Base-by-base conservation (phyloP, 2,113 vertebrate species). In the Daubentonia madagascariensis region DNA sequence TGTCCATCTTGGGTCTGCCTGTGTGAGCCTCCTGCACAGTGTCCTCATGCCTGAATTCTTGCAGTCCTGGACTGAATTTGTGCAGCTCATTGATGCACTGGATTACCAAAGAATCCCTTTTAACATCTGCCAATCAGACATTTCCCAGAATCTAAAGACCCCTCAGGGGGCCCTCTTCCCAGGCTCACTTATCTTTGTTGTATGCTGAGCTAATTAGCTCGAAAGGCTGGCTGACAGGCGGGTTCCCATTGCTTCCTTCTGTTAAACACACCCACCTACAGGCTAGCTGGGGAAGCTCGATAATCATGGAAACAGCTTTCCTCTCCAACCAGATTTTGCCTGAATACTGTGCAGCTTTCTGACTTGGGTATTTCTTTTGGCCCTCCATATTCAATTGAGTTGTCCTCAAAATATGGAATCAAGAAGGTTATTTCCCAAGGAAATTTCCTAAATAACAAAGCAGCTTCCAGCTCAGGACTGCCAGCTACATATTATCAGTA, bases 161-260 rank as follows among this genome's bases (percentile, higher is more conserved):
- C 97, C 97, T 97, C 97, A 97, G 97, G 98, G 98, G 98, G 98
- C 98, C 99, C 98, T 98, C 98, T 98, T 99, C 98, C 98, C 98
- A 98, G 98, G 98, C 98, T 96, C 97, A 98, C 98, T 99, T 98
- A 99, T 99, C 98, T 99, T 99, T 99, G 99, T 99, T 98, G 98
- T 98, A 97, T 98, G 97, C 97, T 81, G 98, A 99, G 98, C 99
- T 99, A 99, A 99, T 99, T 99, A 99, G 98, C 98, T 98, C 93
- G 95, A 98, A 98, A 98, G 98, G 97, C 97, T 97, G 97, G 91
- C 93, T 97, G 98, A 98, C 98, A 97, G 97, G 98, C 98, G 94
- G 98, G 98, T 98, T 98, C 98, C 96, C 97, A 98, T 93, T 95
- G 96, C 98, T 98, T 98, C 98, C 95, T 96, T 91, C 97, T 98